phyloP scores from a whole-genome alignment of 1,140 invertebrate species.

The Centruroides vittatus region DNA sequence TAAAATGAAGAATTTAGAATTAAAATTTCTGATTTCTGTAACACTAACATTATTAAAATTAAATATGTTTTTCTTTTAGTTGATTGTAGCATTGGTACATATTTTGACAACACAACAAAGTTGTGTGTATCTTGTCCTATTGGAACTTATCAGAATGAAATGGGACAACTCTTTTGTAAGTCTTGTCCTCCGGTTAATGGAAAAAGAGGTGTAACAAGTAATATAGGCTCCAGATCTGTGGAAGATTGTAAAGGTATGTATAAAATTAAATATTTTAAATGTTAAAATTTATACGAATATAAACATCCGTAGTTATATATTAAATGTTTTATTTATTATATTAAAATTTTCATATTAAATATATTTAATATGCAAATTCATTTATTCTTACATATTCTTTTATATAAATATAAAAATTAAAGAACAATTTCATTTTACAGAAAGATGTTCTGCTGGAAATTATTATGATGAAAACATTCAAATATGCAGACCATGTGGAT shows the following conservation, averaged over 20 bases:
- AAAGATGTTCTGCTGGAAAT: constrained; percentile 77
- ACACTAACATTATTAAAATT: not conserved
- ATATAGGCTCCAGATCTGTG: constrained; percentile 65
- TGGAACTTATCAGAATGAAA: constrained; percentile 86
- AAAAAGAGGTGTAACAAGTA: constrained; percentile 68
- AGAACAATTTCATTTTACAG: constrained; percentile 29
- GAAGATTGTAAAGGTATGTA: constrained; percentile 71
- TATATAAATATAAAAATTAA: too few species aligned
- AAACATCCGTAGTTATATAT: not conserved
- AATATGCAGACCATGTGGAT: constrained; percentile 75
- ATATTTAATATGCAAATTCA: not conserved
- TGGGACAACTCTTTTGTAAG: constrained; percentile 73
- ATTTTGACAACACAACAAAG: constrained; percentile 53
- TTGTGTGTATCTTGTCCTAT: constrained; percentile 69
- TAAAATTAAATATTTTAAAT: not conserved
- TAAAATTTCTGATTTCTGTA: too few species aligned
- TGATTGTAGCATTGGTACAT: constrained; percentile 85
- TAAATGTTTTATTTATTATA: constrained; percentile 11
- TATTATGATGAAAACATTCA: constrained; percentile 74
- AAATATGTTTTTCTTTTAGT: constrained; percentile 42
- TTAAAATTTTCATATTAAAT: not conserved
- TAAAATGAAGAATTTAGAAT: too few species aligned
- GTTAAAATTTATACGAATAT: not conserved
- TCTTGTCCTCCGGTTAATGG: constrained; percentile 79
- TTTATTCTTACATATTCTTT: too few species aligned